Evolutionary conservation across 2,888 invertebrate genomes (phyloP).

Genomic region (Noctua pronuba): DNA sequence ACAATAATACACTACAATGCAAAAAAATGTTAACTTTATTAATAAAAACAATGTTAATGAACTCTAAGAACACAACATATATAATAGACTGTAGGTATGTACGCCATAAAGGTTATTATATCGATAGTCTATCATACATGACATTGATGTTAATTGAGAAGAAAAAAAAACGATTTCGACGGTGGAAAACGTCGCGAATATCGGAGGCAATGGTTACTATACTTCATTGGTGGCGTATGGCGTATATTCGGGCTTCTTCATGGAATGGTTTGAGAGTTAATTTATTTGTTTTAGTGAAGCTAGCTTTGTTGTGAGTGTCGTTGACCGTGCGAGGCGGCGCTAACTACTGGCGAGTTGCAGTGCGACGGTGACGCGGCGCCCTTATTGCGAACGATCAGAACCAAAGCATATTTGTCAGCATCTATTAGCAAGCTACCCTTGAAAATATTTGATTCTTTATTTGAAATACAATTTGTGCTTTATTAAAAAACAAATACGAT

Average conservation of each 20-base stretch:
- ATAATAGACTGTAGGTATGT: slow-evolving; percentile 74
- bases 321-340: slow-evolving; percentile 78
- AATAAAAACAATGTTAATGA: slow-evolving; percentile 86
- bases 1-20: slow-evolving; percentile 89
- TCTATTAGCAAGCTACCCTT: background rate
- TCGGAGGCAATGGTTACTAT: slow-evolving; percentile 68
- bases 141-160: slow-evolving; percentile 73
- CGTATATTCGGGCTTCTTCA: slow-evolving; percentile 60
- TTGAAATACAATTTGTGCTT: background rate
- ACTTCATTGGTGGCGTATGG: slow-evolving; percentile 58
- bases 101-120: slow-evolving; percentile 26
- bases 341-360: slow-evolving; percentile 80
- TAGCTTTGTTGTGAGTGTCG: slow-evolving; percentile 82
- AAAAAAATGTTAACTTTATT: slow-evolving; percentile 85
- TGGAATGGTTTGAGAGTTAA: slow-evolving; percentile 83
- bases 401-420: slow-evolving; percentile 32
- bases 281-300: slow-evolving; percentile 88
- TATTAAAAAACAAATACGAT: background rate
- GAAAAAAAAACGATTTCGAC: slow-evolving; percentile 70
- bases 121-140: slow-evolving; percentile 77
- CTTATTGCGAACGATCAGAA: slow-evolving; percentile 37
- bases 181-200: slow-evolving; percentile 87
- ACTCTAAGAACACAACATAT: slow-evolving; percentile 80
- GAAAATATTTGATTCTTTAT: background rate
- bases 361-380: slow-evolving; percentile 66